Conservation (phyloP, 1,140 invertebrate genomes). For the Heliconius himera region DNA sequence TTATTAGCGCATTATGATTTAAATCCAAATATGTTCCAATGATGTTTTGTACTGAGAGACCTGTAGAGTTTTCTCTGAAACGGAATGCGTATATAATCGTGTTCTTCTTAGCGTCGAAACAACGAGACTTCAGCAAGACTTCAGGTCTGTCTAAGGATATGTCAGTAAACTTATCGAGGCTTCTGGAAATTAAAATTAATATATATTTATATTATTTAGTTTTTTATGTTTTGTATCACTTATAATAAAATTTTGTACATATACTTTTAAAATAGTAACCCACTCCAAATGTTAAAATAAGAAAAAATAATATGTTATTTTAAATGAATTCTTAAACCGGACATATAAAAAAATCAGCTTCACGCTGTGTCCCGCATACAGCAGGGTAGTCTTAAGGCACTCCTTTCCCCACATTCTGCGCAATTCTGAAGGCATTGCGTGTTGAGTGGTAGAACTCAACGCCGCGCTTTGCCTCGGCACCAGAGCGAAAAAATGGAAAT, state of each 20-base stretch:
- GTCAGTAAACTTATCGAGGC: slow-evolving; percentile 26
- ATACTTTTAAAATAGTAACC: too few species aligned
- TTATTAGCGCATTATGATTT: slow-evolving; percentile 26
- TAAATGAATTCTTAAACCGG: too few species aligned
- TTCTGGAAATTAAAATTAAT: neutral
- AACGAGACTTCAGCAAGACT: slow-evolving; percentile 13
- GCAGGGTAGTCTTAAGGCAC: too few species aligned
- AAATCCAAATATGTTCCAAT: slow-evolving; percentile 17
- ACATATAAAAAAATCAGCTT: too few species aligned
- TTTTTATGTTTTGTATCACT: neutral
- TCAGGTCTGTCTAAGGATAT: slow-evolving; percentile 16
- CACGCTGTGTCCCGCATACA: too few species aligned
- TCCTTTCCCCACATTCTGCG: too few species aligned
- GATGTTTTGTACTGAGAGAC: neutral
- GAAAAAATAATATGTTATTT: too few species aligned
- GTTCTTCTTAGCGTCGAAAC: neutral
- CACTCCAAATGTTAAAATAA: too few species aligned
- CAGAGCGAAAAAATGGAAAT: too few species aligned
- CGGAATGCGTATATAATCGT: slow-evolving; percentile 30
- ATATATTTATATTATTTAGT: neutral
- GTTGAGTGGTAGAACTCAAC: too few species aligned
- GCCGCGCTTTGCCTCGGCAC: too few species aligned
- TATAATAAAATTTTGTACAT: neutral
- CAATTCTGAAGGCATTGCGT: too few species aligned
- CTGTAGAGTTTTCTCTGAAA: neutral